Conservation (phyloP, 2,113 vertebrate species). For the Gymnarchus niloticus region DNA sequence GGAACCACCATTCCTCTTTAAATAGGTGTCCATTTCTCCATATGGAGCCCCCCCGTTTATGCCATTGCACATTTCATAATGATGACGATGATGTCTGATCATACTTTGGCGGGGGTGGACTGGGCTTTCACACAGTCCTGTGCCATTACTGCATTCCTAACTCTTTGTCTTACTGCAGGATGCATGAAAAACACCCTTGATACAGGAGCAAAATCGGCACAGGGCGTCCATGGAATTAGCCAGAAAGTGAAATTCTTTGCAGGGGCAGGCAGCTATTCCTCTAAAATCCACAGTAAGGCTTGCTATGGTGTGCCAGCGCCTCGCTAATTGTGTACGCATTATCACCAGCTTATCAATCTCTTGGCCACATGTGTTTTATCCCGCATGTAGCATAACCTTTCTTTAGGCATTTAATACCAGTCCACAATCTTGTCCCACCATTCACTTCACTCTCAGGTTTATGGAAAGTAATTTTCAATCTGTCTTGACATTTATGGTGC, state of each 20-base stretch:
- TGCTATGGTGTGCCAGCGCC: neutral
- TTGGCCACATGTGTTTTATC: conserved; percentile 47
- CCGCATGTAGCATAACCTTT: conserved; percentile 56
- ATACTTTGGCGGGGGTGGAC: neutral
- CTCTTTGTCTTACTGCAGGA: neutral
- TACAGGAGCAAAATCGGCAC: too few relatives aligned
- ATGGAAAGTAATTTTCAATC: conserved; percentile 45
- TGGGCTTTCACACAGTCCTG: neutral
- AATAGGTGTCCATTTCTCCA: neutral
- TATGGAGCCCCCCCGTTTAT: neutral
- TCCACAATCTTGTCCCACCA: conserved; percentile 32
- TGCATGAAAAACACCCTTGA: too few relatives aligned
- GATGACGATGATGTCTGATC: neutral
- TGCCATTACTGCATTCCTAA: neutral
- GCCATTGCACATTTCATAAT: neutral
- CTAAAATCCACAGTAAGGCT: too few relatives aligned
- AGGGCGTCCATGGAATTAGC: too few relatives aligned
- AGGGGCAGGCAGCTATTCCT: too few relatives aligned
- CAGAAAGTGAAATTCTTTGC: too few relatives aligned
- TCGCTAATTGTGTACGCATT: too few relatives aligned
- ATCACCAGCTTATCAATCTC: conserved; percentile 37
- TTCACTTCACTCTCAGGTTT: conserved; percentile 38
- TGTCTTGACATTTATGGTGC: conserved; percentile 46
- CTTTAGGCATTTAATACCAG: conserved; percentile 47
- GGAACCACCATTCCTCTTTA: neutral